Percentiles rank a stretch among this genome's conserved stretches.
Evolutionary conservation across 2,888 invertebrate genomes (phyloP).

Genomic region (Brenthis hecate): DNA sequence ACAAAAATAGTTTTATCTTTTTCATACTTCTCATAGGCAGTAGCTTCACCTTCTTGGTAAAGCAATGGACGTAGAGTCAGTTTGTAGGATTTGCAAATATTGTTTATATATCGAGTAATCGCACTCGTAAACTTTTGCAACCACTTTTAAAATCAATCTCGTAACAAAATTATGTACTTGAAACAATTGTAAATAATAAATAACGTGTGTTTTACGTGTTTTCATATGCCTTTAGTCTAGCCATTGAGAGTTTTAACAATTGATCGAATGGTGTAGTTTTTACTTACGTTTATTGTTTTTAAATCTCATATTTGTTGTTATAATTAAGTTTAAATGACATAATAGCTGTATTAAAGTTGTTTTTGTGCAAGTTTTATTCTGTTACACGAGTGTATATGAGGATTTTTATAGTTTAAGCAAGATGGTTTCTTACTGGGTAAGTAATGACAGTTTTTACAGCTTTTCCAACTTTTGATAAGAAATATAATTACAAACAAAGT

Average conservation of each 20-base stretch:
- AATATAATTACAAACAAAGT: constrained; percentile 44
- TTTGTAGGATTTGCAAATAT: constrained; percentile 69
- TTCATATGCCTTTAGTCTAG: constrained; percentile 56
- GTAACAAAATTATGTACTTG: constrained; percentile 69
- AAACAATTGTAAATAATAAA: constrained; percentile 59
- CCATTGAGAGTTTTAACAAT: constrained; percentile 49
- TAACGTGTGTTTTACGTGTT: constrained; percentile 64
- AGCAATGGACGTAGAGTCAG: constrained; percentile 77
- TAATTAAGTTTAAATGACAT: constrained; percentile 53
- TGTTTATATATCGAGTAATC: constrained; percentile 80
- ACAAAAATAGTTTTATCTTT: constrained; percentile 69
- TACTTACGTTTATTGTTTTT: constrained; percentile 51
- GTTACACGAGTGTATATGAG: constrained; percentile 41
- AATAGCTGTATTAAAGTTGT: constrained; percentile 52
- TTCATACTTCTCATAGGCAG: constrained; percentile 73
- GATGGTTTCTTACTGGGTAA: constrained; percentile 56
- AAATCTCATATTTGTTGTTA: constrained; percentile 48
- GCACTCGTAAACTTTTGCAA: constrained; percentile 77
- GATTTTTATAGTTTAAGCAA: constrained; percentile 47
- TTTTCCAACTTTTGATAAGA: constrained; percentile 48
- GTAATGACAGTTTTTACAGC: constrained; percentile 48
- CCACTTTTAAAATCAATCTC: constrained; percentile 69
- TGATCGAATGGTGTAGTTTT: constrained; percentile 52
- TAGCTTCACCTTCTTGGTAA: constrained; percentile 73
- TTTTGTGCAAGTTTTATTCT: constrained; percentile 56